phyloP scores from a whole-genome alignment of 1,140 invertebrate species.

The Mizuhopecten yessoensis region DNA sequence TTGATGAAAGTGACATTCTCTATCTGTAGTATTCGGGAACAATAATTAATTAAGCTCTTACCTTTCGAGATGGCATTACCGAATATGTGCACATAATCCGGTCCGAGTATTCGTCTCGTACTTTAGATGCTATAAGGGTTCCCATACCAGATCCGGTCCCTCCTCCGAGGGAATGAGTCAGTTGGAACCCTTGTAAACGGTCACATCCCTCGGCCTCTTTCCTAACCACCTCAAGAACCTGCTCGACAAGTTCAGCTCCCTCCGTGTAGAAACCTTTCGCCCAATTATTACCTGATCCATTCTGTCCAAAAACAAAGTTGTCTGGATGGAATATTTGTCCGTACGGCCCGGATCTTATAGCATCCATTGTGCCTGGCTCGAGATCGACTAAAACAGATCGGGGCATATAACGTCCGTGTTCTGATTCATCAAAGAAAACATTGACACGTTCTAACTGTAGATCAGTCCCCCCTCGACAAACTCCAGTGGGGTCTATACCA shows the following conservation, averaged over 20 bases:
- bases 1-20: too few species aligned
- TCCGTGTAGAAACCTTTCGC: background rate
- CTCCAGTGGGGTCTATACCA: background rate
- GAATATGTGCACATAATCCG: slow-evolving; percentile 20
- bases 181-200: slow-evolving; percentile 89
- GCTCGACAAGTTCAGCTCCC: background rate
- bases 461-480: background rate
- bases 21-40: too few species aligned
- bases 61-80: background rate
- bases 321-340: background rate
- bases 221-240: slow-evolving; percentile 88
- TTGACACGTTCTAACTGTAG: background rate
- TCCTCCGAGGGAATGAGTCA: slow-evolving; percentile 90
- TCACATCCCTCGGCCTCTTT: slow-evolving; percentile 94
- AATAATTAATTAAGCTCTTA: too few species aligned
- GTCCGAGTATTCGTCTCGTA: slow-evolving; percentile 73
- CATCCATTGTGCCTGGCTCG: background rate
- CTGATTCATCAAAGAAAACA: background rate
- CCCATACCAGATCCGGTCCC: slow-evolving; percentile 83
- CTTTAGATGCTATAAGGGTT: slow-evolving; percentile 86
- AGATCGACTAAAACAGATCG: background rate
- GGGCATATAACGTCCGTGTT: background rate
- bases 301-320: background rate
- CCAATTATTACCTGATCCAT: background rate
- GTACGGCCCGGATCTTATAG: background rate